A percentile compares a stretch with the other conserved stretches of the same genome.
These are phyloP conservation scores for Sinocyclocheilus grahami DNA, from an alignment of 2,113 vertebrate genomes.

Conservation along the genomic window DNA sequence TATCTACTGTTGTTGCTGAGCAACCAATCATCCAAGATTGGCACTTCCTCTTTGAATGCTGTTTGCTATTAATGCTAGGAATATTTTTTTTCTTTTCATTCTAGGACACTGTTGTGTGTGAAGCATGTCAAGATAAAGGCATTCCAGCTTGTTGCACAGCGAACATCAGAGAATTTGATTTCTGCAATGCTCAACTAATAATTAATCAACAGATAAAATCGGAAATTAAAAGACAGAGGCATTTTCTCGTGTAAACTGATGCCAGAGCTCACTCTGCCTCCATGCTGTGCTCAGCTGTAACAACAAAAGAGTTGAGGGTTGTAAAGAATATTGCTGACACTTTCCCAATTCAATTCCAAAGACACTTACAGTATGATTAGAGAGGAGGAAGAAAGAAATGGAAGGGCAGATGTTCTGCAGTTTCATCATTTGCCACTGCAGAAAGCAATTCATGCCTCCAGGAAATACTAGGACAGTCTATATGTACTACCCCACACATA, in stretches of 20 bases:
- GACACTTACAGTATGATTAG: slow-evolving; percentile 14
- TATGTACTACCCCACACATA: not conserved
- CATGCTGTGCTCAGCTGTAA: not conserved
- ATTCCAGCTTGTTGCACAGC: not conserved
- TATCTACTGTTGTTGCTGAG: slow-evolving; percentile 52
- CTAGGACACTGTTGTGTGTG: not conserved
- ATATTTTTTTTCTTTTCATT: not conserved
- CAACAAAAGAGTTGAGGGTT: not conserved
- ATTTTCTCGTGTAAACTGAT: slow-evolving; percentile 19
- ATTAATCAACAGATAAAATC: not conserved
- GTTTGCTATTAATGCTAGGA: not conserved
- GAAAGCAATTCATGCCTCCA: not conserved
- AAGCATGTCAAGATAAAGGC: not conserved
- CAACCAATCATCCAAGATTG: slow-evolving; percentile 55
- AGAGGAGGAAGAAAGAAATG: slow-evolving; percentile 28
- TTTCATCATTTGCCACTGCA: not conserved
- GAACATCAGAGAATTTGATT: not conserved
- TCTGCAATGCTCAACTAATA: not conserved
- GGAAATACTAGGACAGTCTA: not conserved
- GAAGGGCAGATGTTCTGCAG: not conserved
- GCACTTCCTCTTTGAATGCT: slow-evolving; percentile 50
- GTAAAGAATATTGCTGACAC: slow-evolving; percentile 5
- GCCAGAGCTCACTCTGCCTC: not conserved
- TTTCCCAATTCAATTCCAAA: not conserved
- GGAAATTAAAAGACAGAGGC: not conserved